Conservation (phyloP, 1,140 invertebrate species). For the Coelopa frigida region DNA sequence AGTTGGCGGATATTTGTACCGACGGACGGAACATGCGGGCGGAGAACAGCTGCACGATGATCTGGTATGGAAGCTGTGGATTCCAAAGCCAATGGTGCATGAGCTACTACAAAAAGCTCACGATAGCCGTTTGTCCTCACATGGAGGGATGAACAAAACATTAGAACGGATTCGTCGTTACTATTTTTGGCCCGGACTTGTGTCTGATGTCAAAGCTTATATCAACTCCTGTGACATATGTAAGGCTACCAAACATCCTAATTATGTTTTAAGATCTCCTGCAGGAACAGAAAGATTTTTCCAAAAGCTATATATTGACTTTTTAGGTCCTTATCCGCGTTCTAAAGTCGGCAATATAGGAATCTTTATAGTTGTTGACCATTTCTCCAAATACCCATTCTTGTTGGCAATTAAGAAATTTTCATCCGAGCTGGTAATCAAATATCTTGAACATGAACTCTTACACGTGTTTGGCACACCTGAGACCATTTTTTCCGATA, state of each 20-base stretch:
- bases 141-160: slow-evolving; percentile 1
- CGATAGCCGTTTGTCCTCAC: not conserved
- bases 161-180: too few species aligned
- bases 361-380: too few species aligned
- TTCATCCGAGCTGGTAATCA: too few species aligned
- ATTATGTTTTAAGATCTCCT: slow-evolving; percentile 3
- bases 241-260: slow-evolving; percentile 3
- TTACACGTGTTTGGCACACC: too few species aligned
- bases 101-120: not conserved
- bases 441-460: too few species aligned
- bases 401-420: too few species aligned
- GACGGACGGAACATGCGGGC: not conserved
- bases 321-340: slow-evolving; percentile 3
- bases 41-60: not conserved
- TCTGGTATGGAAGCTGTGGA: slow-evolving; percentile 1
- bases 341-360: not conserved
- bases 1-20: not conserved
- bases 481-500: too few species aligned
- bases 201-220: not conserved
- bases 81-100: not conserved
- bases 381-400: too few species aligned
- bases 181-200: not conserved
- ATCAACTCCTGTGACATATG: slow-evolving; percentile 5
- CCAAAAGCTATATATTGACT: too few species aligned
- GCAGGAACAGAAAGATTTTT: not conserved